Conservation (phyloP, 1,140 invertebrate species). For the Metopolophium dirhodum region DNA sequence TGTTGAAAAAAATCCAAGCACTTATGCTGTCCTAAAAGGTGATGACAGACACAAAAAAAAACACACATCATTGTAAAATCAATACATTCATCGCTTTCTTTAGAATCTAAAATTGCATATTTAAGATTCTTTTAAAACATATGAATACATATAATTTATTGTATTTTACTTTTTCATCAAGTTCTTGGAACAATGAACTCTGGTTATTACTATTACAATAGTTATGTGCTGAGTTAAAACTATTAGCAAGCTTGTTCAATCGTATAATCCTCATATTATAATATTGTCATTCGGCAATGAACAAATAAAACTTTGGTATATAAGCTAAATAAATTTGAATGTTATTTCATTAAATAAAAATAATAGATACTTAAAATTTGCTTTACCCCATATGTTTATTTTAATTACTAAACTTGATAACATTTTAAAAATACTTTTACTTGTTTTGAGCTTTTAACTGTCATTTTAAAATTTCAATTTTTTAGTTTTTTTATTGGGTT, state of each 20-base stretch:
- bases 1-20: too few relatives aligned
- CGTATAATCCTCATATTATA: background rate
- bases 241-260: background rate
- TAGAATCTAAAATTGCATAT: background rate
- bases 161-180: background rate
- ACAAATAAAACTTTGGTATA: background rate
- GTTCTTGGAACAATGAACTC: accelerated
- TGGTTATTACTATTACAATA: background rate
- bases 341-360: background rate
- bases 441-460: too few relatives aligned
- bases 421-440: too few relatives aligned
- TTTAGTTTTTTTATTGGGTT: too few relatives aligned
- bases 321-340: background rate
- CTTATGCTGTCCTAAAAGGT: too few relatives aligned
- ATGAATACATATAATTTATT: background rate
- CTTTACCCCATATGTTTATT: too few relatives aligned
- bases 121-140: background rate
- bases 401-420: too few relatives aligned
- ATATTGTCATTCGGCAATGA: background rate
- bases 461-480: too few relatives aligned
- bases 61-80: too few relatives aligned
- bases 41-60: too few relatives aligned
- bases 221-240: background rate
- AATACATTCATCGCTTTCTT: too few relatives aligned
- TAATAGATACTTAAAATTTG: too few relatives aligned